Evolutionary conservation across 2,113 vertebrate species (phyloP), one percentile per base, ranked within the genome.

Genomic region (Cavia aperea): DNA sequence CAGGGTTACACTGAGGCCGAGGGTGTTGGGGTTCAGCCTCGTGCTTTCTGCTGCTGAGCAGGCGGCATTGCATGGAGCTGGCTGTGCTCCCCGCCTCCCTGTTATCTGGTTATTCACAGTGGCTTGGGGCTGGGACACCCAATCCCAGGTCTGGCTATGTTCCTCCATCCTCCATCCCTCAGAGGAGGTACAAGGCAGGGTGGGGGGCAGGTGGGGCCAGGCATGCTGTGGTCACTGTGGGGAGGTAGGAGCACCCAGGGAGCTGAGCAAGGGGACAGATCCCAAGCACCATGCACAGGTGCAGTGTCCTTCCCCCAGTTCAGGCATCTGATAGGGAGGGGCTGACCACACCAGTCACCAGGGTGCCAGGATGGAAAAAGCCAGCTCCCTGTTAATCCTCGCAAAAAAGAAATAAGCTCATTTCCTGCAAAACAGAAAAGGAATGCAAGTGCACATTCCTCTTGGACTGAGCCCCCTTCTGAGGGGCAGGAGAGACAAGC

Each of bases 341-440:
- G 7, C 24, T 15, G 60, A 23, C 23, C 4, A 4, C 15, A 1
- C 26, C 26, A 19, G 8, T 33, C 26, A 31, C 81, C n/a, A 46
- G 60, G 8, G 29, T 10, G 88, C 46, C 49, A 12, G 23, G 15
- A 4, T 33, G 79, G 89, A 75, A 89, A 79, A 87, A 77, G 60
- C 90, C 31, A 3, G 4, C 60, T 58, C 29, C 56, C 24, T 1
- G 73, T 26, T 46, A 49, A 78, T 49, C 60, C 6, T 0, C 43
- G 33, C 60, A 10, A 63, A 62, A 81, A 33, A 46, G 86, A 68
- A n/a, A 81, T 8, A n/a, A 36, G 60, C 33, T 1, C 23, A 36
- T 65, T 93, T 92, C 85, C 92, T 89, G 70, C 65, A 75, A 70
- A 77, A 92, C 92, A 86, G 73, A 60, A 10, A 0, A 31, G 75